Evolutionary conservation across 1,140 invertebrate species (phyloP), one percentile per base, ranked within the genome.

Genomic region (Diorhabda elongata): DNA sequence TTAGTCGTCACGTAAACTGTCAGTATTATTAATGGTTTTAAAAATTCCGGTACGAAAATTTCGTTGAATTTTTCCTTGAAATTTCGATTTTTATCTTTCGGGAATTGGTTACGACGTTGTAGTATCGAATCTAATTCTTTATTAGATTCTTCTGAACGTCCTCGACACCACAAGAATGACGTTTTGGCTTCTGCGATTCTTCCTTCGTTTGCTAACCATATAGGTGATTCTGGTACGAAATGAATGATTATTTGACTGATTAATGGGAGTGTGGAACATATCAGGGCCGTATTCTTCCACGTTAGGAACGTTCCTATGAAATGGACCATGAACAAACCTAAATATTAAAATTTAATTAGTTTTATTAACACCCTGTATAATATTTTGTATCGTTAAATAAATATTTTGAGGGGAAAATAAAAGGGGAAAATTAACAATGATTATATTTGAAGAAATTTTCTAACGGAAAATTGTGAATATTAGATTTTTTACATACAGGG

Each of bases 191-290:
- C 78, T 66, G 84, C 80, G 3, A 81, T 76, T 68, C 81, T 76
- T n/a, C 84, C 85, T 73, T 85, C 84, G 3, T 84, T 82, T 0
- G 87, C 82, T 60, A 90, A 78, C 89, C 89, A 92, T 2, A 86
- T 83, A 2, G 91, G 91, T 67, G 90, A 91, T 79, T 93, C 91
- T 1, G 90, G 90, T 2, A 87, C 81, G 11, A 87, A 82, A 43
- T 79, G 77, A 52, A 86, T 71, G 3, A 85, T 67, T 3, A 83
- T 42, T 26, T 83, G 82, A 44, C 82, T 79, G n/a, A 85, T n/a
- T 41, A 86, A 74, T 9, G 86, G 85, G 43, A 87, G 79, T 4
- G 82, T 60, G 3, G 81, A 82, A 72, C 83, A 84, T 3, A 88
- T 79, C 0, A 83, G 79, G 0, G 87, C 86, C 3, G 85, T 85